Conservation (phyloP, 2,888 invertebrate species). For the Thysanoteuthis rhombus region DNA sequence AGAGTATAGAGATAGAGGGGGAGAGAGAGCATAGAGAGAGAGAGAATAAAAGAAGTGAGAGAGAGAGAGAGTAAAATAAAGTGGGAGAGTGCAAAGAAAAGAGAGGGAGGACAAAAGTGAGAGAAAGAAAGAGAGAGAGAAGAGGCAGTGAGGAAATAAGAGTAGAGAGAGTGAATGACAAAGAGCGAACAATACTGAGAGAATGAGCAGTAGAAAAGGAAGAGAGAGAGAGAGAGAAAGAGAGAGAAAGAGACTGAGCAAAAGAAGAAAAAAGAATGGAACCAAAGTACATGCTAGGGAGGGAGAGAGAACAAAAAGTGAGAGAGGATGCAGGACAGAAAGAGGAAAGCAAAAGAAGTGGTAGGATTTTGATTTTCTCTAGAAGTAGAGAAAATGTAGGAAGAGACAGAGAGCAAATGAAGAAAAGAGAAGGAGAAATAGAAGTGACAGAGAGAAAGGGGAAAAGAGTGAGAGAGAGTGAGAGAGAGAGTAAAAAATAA, state of each 20-base stretch:
- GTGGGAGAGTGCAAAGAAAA: too few relatives aligned
- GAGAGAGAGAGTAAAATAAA: not conserved
- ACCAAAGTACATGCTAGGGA: not conserved
- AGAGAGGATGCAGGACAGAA: too few relatives aligned
- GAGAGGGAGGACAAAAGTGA: not conserved
- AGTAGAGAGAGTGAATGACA: not conserved
- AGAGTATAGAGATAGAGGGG: too few relatives aligned
- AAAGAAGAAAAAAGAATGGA: too few relatives aligned
- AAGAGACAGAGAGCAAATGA: too few relatives aligned
- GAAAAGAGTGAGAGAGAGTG: not conserved
- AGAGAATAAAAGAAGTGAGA: not conserved
- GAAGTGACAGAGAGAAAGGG: not conserved
- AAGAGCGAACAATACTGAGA: not conserved
- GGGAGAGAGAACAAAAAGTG: too few relatives aligned
- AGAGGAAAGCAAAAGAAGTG: too few relatives aligned
- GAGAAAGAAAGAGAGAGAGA: not conserved
- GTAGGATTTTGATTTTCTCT: too few relatives aligned
- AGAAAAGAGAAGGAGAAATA: too few relatives aligned
- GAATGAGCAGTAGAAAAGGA: not conserved
- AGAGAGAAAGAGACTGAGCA: not conserved
- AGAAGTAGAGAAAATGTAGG: too few relatives aligned
- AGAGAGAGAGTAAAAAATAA: not conserved
- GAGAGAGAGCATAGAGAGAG: not conserved
- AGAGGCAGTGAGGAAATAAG: not conserved
- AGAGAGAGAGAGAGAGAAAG: too few relatives aligned